Conservation (phyloP, 2,797 vertebrate genomes). For the Macroramphosus scolopax region DNA sequence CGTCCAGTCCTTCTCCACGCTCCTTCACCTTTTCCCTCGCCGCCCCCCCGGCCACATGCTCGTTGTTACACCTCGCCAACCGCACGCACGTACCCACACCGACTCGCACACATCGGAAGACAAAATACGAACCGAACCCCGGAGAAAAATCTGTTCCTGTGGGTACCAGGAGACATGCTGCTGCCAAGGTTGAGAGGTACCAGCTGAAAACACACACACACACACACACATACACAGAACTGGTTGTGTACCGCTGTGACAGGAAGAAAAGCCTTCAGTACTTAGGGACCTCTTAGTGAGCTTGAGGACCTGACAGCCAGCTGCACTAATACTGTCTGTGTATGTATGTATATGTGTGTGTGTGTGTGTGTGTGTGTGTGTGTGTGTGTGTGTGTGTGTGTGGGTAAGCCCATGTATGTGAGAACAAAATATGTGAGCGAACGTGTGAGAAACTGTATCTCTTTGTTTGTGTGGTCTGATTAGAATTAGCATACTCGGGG, state of each 20-base stretch:
- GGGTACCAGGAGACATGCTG: conserved; percentile 80
- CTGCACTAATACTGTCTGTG: conserved; percentile 74
- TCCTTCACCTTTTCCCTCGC: conserved; percentile 15
- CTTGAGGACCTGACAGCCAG: conserved; percentile 85
- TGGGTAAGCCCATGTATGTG: not conserved
- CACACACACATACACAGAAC: conserved; percentile 37
- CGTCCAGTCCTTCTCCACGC: conserved; percentile 22
- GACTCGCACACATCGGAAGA: conserved; percentile 61
- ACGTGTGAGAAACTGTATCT: conserved; percentile 28
- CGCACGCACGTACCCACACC: conserved; percentile 34
- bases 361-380: not conserved
- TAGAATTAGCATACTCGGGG: conserved; percentile 31
- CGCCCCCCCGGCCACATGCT: conserved; percentile 29
- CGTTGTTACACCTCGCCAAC: conserved; percentile 31
- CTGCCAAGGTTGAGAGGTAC: conserved; percentile 68
- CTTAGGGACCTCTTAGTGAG: conserved; percentile 79
- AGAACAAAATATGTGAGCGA: conserved; percentile 1
- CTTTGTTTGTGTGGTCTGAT: conserved; percentile 38
- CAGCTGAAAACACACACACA: conserved; percentile 63
- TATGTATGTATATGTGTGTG: conserved; percentile 5
- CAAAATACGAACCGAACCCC: conserved; percentile 80
- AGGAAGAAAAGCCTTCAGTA: conserved; percentile 83
- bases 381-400: conserved; percentile 35
- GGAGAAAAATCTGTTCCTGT: conserved; percentile 83
- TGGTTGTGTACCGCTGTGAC: conserved; percentile 61